Base-by-base conservation (phyloP, 1,140 invertebrate species). In the Lordiphosa mommai region DNA sequence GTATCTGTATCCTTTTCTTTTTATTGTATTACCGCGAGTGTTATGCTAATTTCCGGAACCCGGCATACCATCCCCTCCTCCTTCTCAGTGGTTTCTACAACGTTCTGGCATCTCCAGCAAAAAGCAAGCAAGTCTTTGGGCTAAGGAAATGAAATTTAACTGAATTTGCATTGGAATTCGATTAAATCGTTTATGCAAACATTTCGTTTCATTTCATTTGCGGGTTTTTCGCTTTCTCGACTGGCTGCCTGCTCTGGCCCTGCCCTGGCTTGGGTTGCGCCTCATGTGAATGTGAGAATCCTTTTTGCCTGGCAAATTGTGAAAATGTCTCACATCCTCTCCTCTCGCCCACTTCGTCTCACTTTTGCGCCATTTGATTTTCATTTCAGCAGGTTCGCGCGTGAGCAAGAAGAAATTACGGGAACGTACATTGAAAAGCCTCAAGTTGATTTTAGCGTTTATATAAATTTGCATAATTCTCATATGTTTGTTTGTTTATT, bases 181-280 rank as follows among this genome's bases (percentile, higher is more conserved):
- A 88, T 88, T 88, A 88, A 88, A 88, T 88, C 86, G 86, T 88
- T 88, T 88, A 88, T 88, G 86, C 86, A 88, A 88, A 88, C 86
- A 88, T 86, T 88, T 88, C 86, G 86, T 84, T 88, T 86, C 82
- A 72, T 88, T 88, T 80, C 72, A 85, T 86, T 86, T 80, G 71
- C 67, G 77, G 77, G 61, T 82, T 68, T 84, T 76, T 72, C 72
- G 72, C 72, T 76, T 82, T 74, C 65, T 67, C 69, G 43, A 48
- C 47, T 51, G 53, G 13, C 51, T 41, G 20, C 34, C 29, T 20
- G 10, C n/a, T 4, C 12, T 14, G 33, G n/a, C 4, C 20, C 7
- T 23, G 27, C 7, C 7, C 17, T 36, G 9, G 6, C 7, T 36
- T 34, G 30, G 10, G 37, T 29, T 34, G 44, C 51, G 47, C 38